phyloP scores from a whole-genome alignment of 2,113 vertebrate species.

The Epinephelus cyanopodus region DNA sequence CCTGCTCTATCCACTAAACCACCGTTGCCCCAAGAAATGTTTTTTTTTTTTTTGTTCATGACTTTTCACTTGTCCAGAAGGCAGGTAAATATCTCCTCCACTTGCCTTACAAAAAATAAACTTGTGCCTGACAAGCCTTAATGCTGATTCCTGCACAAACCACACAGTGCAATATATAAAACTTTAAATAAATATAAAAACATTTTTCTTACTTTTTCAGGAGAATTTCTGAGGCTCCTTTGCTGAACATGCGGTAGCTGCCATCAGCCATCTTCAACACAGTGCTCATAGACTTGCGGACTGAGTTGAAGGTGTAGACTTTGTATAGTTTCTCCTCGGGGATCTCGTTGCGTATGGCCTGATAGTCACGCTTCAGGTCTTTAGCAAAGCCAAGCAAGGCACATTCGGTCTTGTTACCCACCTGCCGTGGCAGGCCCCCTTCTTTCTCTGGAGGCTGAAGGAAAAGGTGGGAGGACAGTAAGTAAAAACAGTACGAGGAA shows the following conservation, averaged over 20 bases:
- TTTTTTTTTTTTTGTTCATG: too few relatives aligned
- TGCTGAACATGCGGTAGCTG: conserved; percentile 98
- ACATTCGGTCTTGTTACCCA: conserved; percentile 99
- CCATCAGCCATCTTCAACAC: conserved; percentile 97
- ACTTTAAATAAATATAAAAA: not conserved
- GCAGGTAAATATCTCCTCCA: too few relatives aligned
- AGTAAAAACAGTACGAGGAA: not conserved
- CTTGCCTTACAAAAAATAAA: too few relatives aligned
- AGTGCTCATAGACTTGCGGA: conserved; percentile 99
- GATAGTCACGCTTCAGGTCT: conserved; percentile 97
- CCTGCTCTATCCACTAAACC: too few relatives aligned
- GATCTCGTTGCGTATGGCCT: conserved; percentile 95
- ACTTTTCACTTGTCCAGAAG: too few relatives aligned
- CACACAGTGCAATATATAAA: not conserved
- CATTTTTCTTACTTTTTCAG: conserved; percentile 93
- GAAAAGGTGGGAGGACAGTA: not conserved
- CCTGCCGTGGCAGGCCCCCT: conserved; percentile 96
- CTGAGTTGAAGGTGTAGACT: conserved; percentile 99
- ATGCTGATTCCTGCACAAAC: not conserved
- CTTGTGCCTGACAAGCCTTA: too few relatives aligned
- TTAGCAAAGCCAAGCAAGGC: conserved; percentile 95
- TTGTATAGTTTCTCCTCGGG: conserved; percentile 98
- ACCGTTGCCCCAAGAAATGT: too few relatives aligned
- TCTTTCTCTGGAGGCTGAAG: conserved; percentile 96
- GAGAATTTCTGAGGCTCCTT: conserved; percentile 99